phyloP scores from a whole-genome alignment of 2,113 vertebrate species.

The Neodon shergylaensis region DNA sequence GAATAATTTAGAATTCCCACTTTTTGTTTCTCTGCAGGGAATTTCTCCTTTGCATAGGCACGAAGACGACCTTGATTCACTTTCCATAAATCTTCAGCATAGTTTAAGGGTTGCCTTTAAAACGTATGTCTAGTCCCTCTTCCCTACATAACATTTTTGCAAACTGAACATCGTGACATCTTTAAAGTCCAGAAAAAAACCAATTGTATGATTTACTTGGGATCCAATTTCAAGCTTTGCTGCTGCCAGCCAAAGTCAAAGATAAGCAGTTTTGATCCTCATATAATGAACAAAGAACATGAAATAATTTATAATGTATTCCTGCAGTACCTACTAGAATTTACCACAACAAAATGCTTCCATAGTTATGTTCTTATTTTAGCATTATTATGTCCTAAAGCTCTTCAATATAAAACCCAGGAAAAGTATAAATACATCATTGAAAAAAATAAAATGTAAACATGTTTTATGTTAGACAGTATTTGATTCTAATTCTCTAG shows the following conservation, averaged over 20 bases:
- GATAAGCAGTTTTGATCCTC: conserved; percentile 25
- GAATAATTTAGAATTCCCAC: conserved; percentile 83
- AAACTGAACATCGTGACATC: conserved; percentile 57
- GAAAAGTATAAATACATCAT: neutral
- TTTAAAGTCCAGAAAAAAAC: conserved; percentile 56
- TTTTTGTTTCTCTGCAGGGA: conserved; percentile 73
- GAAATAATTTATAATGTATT: conserved; percentile 11
- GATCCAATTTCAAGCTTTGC: conserved; percentile 43
- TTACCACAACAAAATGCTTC: conserved; percentile 14
- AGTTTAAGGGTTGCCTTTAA: conserved; percentile 67
- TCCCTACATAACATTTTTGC: conserved; percentile 63
- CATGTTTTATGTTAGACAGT: neutral
- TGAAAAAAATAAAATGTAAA: conserved; percentile 44
- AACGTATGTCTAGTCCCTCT: conserved; percentile 26
- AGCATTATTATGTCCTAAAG: neutral
- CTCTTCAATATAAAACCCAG: neutral
- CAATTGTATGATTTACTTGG: conserved; percentile 43
- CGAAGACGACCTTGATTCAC: conserved; percentile 76
- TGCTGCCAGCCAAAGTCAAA: conserved; percentile 34
- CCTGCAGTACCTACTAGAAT: neutral
- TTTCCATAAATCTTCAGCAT: conserved; percentile 69
- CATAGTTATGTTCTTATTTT: neutral
- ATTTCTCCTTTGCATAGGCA: conserved; percentile 60
- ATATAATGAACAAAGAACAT: conserved; percentile 37
- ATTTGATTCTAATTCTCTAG: conserved; percentile 31